phyloP scores from a whole-genome alignment of 2,888 invertebrate genomes.

The Laothoe populi region DNA sequence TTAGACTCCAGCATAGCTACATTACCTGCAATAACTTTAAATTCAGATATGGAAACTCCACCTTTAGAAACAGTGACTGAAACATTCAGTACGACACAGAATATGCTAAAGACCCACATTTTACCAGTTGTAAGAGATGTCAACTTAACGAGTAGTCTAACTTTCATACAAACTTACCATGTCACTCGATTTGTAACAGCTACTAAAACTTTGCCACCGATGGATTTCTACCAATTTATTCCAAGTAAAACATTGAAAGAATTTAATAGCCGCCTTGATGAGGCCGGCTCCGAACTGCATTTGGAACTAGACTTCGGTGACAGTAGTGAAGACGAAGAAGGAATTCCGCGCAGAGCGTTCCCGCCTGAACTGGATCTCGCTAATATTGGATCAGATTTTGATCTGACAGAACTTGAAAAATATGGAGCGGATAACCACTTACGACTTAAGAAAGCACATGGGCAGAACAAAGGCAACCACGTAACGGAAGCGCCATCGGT shows the following conservation, averaged over 20 bases:
- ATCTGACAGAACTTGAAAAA: slow-evolving; percentile 88
- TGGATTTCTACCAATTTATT: slow-evolving; percentile 94
- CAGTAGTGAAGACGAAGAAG: slow-evolving; percentile 87
- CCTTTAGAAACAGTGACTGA: slow-evolving; percentile 95
- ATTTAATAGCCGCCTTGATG: slow-evolving; percentile 94
- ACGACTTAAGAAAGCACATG: slow-evolving; percentile 78
- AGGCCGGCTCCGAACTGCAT: slow-evolving; percentile 94
- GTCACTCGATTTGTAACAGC: slow-evolving; percentile 95
- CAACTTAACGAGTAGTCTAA: slow-evolving; percentile 90
- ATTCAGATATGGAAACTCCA: slow-evolving; percentile 92
- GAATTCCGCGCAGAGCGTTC: slow-evolving; percentile 78
- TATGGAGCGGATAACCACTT: slow-evolving; percentile 83
- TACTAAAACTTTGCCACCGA: slow-evolving; percentile 94
- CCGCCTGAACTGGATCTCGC: slow-evolving; percentile 89
- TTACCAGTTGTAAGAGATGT: slow-evolving; percentile 91
- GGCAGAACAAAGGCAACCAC: slow-evolving; percentile 74
- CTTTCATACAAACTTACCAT: slow-evolving; percentile 95
- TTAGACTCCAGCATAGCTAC: slow-evolving; percentile 93
- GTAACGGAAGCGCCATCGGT: slow-evolving; percentile 80
- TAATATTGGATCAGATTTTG: slow-evolving; percentile 89
- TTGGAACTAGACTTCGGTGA: slow-evolving; percentile 94
- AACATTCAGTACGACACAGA: slow-evolving; percentile 95
- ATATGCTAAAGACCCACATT: slow-evolving; percentile 94
- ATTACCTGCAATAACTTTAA: slow-evolving; percentile 90
- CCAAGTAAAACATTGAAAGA: slow-evolving; percentile 94